phyloP scores from a whole-genome alignment of 2,888 invertebrate genomes.

The Cataglyphis altisquamis region DNA sequence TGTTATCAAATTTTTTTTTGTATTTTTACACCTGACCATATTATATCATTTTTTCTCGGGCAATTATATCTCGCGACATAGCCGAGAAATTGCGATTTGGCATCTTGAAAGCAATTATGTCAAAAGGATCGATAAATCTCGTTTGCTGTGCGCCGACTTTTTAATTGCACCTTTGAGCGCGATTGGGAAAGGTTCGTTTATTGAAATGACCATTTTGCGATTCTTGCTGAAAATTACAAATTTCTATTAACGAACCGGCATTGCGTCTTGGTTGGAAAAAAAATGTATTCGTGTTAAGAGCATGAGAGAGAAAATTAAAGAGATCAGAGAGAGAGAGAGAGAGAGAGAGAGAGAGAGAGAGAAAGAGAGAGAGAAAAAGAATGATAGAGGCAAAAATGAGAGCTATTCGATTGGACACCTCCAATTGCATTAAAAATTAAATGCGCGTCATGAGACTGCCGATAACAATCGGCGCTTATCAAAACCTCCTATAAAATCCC shows the following conservation, averaged over 20 bases:
- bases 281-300: not conserved
- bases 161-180: slow-evolving; percentile 72
- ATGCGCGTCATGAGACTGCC: slow-evolving; percentile 60
- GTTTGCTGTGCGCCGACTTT: slow-evolving; percentile 70
- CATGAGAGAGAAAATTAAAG: not conserved
- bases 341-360: not conserved
- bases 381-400: slow-evolving; percentile 34
- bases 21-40: too few species aligned
- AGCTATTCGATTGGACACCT: slow-evolving; percentile 45
- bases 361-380: not conserved
- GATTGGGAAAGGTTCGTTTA: slow-evolving; percentile 47
- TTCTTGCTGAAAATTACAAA: slow-evolving; percentile 73
- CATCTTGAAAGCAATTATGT: slow-evolving; percentile 73
- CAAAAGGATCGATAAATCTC: slow-evolving; percentile 72
- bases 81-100: slow-evolving; percentile 56
- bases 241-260: slow-evolving; percentile 68
- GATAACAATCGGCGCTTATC: slow-evolving; percentile 62
- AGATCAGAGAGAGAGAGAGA: not conserved
- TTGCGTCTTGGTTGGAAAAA: slow-evolving; percentile 59
- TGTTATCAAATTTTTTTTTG: too few species aligned
- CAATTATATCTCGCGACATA: not conserved
- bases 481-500: slow-evolving; percentile 50
- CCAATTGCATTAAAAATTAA: slow-evolving; percentile 75
- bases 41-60: too few species aligned
- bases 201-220: slow-evolving; percentile 59